phyloP scores from a whole-genome alignment of 2,888 invertebrate genomes.

The Spodoptera picta region DNA sequence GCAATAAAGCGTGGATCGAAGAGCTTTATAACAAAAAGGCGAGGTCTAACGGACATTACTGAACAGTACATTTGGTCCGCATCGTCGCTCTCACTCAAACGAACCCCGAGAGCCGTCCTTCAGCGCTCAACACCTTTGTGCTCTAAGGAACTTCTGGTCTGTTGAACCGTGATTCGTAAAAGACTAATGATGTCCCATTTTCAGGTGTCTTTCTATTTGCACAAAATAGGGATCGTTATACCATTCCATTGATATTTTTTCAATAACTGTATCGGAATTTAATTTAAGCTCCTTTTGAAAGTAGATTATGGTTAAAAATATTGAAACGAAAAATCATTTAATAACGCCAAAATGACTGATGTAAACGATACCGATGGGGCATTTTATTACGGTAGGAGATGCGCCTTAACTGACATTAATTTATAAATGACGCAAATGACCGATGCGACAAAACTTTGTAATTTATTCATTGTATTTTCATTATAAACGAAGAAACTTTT shows the following conservation, averaged over 20 bases:
- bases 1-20: constrained; percentile 49
- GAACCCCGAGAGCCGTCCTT: constrained; percentile 46
- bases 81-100: constrained; percentile 59
- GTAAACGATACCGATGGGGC: not conserved
- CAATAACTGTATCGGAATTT: constrained; percentile 1
- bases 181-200: constrained; percentile 72
- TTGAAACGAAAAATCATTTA: not conserved
- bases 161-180: constrained; percentile 71
- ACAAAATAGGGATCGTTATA: constrained; percentile 25
- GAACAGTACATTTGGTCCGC: constrained; percentile 56
- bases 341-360: not conserved
- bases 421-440: constrained; percentile 35
- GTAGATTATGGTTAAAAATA: not conserved
- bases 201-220: constrained; percentile 44
- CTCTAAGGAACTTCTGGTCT: constrained; percentile 68
- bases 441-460: constrained; percentile 39
- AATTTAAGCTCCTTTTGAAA: not conserved
- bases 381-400: constrained; percentile 13
- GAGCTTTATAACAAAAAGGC: constrained; percentile 51
- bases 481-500: constrained; percentile 13
- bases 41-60: constrained; percentile 47
- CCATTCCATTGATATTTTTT: constrained; percentile 19
- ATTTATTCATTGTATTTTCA: constrained; percentile 34
- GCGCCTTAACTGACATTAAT: constrained; percentile 32
- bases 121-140: constrained; percentile 71